These are phyloP conservation scores for Anabas testudineus DNA, from an alignment of 2,797 vertebrate species.

Conservation along the genomic window DNA sequence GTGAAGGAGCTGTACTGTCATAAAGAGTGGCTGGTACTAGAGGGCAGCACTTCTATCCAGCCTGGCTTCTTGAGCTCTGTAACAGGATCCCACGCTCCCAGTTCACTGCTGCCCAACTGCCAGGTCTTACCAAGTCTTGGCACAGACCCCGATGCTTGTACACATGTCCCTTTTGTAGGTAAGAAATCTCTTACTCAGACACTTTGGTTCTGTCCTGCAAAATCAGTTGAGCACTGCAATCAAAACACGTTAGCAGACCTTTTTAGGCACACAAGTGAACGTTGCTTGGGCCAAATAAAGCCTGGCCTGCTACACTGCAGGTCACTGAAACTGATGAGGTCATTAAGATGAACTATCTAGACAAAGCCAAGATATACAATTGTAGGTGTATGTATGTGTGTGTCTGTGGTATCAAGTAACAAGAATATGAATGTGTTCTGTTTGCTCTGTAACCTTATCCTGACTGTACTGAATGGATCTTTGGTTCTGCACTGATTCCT, in stretches of 20 bases:
- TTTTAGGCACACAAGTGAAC: too few relatives aligned
- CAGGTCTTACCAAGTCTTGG: constrained; percentile 89
- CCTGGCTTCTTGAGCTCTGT: constrained; percentile 83
- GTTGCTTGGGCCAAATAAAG: constrained; percentile 37
- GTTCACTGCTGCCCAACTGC: constrained; percentile 87
- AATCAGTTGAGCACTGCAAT: background rate
- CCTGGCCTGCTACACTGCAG: constrained; percentile 16
- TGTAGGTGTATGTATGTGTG: constrained; percentile 27
- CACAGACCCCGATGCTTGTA: constrained; percentile 85
- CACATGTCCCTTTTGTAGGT: constrained; percentile 91
- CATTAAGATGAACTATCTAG: constrained; percentile 26
- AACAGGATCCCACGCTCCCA: constrained; percentile 33
- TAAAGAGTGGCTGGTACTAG: constrained; percentile 90
- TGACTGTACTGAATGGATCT: background rate
- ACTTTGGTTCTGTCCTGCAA: background rate
- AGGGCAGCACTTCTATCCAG: constrained; percentile 77
- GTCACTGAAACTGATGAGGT: constrained; percentile 54
- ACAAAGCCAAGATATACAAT: constrained; percentile 51
- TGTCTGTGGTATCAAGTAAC: constrained; percentile 6
- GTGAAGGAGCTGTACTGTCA: constrained; percentile 97
- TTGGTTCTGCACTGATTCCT: background rate
- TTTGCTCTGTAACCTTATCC: constrained; percentile 30
- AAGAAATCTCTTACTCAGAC: constrained; percentile 58
- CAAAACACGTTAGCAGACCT: too few relatives aligned
- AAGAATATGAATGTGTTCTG: background rate